Evolutionary conservation across 2,888 invertebrate genomes (phyloP), one percentile per base, ranked within the genome.

Genomic region (Carpatolechia fugitivella): DNA sequence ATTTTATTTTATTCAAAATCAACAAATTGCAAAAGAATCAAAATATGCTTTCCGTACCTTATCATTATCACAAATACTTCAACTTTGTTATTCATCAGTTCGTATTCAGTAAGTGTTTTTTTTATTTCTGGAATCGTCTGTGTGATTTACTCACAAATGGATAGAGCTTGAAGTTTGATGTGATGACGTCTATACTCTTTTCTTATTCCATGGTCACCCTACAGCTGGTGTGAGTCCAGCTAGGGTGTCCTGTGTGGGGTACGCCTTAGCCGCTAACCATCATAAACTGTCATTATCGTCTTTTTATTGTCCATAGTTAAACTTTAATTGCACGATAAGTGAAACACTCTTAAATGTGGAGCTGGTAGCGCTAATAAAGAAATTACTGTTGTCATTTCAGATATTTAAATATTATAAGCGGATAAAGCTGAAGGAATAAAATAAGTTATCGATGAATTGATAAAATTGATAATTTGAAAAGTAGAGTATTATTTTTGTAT

Each of bases 231-330:
- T 20, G 44, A 44, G 29, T 44, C 29, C 3, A 6, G 47, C 31
- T 5, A 20, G 44, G 44, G 24, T 24, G 24, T 24, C 24, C n/a
- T 24, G 44, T 44, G 44, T 24, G 13, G 14, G 18, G 40, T 11
- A 6, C 1, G 29, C 29, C 38, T 36, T 36, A 29, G 38, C 50
- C 38, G 50, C 44, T 29, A 44, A 29, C 44, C 44, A 44, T 33
- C 76, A 80, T 83, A 85, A 85, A 82, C 82, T 74, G 72, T 66
- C 70, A 82, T 86, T 84, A 86, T 84, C 81, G 80, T 80, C 75
- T 77, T 83, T 85, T 84, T 84, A 86, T 82, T 80, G 76, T 66
- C 61, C 59, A 66, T 71, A 74, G 73, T 80, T 80, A 79, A 78
- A 74, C 70, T 74, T 68, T 76, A 72, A 78, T 73, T 67, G 62